A percentile compares a stretch with the other conserved stretches of the same genome.
phyloP scores from a whole-genome alignment of 2,113 vertebrate species.

The Ciconia maguari region DNA sequence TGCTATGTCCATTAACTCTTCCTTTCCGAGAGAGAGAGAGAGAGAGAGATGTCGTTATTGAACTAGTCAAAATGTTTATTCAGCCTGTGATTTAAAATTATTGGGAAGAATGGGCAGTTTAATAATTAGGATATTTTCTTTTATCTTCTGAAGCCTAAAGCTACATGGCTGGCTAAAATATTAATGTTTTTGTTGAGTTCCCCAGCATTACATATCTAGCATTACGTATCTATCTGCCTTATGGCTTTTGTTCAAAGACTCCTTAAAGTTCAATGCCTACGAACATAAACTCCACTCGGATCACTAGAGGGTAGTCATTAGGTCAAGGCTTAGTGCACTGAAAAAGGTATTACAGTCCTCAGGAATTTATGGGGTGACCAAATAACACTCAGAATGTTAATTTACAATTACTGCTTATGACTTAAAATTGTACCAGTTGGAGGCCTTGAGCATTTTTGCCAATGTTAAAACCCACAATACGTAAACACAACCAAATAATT shows the following conservation, averaged over 20 bases:
- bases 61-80: not conserved
- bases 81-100: not conserved
- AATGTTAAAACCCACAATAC: not conserved
- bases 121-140: not conserved
- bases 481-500: not conserved
- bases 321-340: not conserved
- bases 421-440: not conserved
- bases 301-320: not conserved
- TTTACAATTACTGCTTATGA: not conserved
- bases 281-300: not conserved
- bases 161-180: not conserved
- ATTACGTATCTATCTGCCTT: not conserved
- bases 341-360: not conserved
- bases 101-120: not conserved
- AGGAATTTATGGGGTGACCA: not conserved
- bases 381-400: not conserved
- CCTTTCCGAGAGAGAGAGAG: not conserved
- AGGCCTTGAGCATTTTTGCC: not conserved
- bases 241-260: not conserved
- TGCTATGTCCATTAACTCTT: slow-evolving; percentile 25
- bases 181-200: not conserved
- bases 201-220: not conserved
- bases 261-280: not conserved
- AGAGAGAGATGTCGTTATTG: not conserved
- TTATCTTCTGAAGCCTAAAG: not conserved